Evolutionary conservation across 2,797 vertebrate genomes (phyloP).

Genomic region (Dermochelys coriacea): DNA sequence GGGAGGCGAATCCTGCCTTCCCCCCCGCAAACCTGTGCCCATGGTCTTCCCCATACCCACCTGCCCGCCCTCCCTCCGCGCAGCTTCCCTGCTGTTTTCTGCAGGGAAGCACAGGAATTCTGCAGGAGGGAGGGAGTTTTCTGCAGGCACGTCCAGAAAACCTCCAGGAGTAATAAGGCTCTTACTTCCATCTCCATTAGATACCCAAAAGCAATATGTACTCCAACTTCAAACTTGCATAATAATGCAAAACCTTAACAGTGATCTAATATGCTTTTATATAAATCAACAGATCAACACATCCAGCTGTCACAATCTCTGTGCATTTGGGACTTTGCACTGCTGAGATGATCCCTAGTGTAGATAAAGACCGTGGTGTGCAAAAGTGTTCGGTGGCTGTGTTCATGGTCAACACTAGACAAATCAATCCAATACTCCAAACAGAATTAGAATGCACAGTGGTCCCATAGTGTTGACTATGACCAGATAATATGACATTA

Average conservation of each 20-base stretch:
- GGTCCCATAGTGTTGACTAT: neutral
- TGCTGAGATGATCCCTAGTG: neutral
- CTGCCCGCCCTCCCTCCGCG: no score
- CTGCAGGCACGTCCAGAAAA: no score
- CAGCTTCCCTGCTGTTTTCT: no score
- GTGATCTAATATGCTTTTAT: neutral
- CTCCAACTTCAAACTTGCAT: neutral
- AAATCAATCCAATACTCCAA: neutral
- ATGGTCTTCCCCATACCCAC: no score
- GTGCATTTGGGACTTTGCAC: neutral
- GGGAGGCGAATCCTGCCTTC: no score
- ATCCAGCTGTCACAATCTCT: neutral
- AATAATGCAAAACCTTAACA: neutral
- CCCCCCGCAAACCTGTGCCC: no score
- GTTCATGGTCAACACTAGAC: neutral
- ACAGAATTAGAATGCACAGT: neutral
- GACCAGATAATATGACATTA: neutral
- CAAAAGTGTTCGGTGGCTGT: neutral
- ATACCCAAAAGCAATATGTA: neutral
- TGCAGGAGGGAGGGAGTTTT: no score
- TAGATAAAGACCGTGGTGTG: neutral
- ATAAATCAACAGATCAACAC: neutral
- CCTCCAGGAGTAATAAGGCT: no score
- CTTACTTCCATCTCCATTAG: no score
- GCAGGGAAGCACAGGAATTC: no score